phyloP scores from a whole-genome alignment of 1,140 invertebrate species.

The Pseudomyrmex concolor region DNA sequence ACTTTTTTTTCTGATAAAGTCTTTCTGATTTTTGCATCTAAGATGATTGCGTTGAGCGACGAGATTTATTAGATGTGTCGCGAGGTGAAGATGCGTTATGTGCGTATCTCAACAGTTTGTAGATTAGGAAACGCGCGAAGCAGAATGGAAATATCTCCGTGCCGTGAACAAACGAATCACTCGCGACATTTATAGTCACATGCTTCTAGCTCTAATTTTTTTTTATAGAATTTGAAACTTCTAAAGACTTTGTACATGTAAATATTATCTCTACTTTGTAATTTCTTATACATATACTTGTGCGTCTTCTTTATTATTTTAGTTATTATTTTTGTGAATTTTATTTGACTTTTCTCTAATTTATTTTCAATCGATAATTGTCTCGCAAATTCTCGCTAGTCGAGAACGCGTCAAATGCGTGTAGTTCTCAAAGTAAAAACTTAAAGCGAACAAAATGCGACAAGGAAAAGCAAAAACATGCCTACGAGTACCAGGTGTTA shows the following conservation, averaged over 20 bases:
- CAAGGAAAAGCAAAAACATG: constrained; percentile 35
- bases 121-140: constrained; percentile 15
- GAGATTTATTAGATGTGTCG: not conserved
- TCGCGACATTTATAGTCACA: constrained; percentile 3
- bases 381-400: not conserved
- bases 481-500: constrained; percentile 60
- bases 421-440: not conserved
- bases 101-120: constrained; percentile 22
- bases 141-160: constrained; percentile 21
- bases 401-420: not conserved
- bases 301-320: not conserved
- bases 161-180: not conserved
- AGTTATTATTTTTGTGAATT: not conserved
- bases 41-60: not conserved
- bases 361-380: not conserved
- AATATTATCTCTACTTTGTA: too few species aligned
- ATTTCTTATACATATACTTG: too few species aligned
- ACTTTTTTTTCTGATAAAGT: not conserved
- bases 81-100: not conserved
- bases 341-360: not conserved
- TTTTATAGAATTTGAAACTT: not conserved
- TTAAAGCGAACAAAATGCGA: constrained; percentile 47
- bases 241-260: not conserved
- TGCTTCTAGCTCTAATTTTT: too few species aligned
- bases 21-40: not conserved